These are phyloP conservation scores for Oenanthe melanoleuca DNA, from an alignment of 2,113 vertebrate genomes.

Conservation along the genomic window DNA sequence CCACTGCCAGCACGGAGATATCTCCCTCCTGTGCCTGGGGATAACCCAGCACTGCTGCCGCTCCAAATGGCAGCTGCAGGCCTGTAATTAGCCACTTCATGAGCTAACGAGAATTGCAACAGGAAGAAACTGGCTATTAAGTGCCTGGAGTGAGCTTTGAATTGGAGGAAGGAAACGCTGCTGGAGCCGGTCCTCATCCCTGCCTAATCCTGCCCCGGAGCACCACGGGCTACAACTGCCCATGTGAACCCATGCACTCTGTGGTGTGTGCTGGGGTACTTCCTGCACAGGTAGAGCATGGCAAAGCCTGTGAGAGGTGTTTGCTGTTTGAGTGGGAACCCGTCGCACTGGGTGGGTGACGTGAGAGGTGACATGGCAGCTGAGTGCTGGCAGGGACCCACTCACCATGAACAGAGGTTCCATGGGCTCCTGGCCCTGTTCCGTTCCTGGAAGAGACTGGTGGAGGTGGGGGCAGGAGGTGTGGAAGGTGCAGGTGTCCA, in stretches of 20 bases:
- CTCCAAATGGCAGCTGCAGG: neutral
- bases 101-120: neutral
- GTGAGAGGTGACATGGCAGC: neutral
- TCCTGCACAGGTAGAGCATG: rapidly evolving
- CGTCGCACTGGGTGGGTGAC: rapidly evolving
- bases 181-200: neutral
- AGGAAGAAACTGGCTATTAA: neutral
- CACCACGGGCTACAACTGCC: rapidly evolving
- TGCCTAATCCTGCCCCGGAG: rapidly evolving
- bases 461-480: neutral
- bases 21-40: neutral
- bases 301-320: neutral
- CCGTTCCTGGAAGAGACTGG: rapidly evolving
- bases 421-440: neutral
- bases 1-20: neutral
- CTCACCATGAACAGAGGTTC: rapidly evolving
- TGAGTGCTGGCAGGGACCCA: neutral
- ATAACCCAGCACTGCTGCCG: neutral
- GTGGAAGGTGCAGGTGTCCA: rapidly evolving
- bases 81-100: neutral
- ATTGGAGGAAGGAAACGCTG: conserved; percentile 30
- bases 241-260: rapidly evolving
- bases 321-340: neutral
- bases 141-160: neutral
- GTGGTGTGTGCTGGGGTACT: rapidly evolving